Evolutionary conservation across 2,888 invertebrate genomes (phyloP).

Genomic region (Lypha dubia): DNA sequence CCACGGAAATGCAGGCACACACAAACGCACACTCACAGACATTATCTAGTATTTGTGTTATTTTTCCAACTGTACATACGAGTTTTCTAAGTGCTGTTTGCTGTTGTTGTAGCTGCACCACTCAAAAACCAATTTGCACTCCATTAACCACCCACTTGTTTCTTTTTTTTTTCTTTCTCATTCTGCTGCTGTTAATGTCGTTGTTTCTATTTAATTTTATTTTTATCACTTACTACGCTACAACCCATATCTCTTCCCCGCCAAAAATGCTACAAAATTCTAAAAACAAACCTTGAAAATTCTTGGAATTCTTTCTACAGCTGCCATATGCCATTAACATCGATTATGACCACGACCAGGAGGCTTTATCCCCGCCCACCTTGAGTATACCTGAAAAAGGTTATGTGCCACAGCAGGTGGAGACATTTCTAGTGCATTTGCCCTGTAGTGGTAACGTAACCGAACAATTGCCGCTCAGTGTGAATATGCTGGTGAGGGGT

Average conservation of each 20-base stretch:
- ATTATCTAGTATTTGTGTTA: background rate
- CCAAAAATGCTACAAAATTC: background rate
- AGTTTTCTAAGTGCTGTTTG: slow-evolving; percentile 30
- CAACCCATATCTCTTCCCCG: background rate
- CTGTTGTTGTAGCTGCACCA: slow-evolving; percentile 62
- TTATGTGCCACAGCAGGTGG: slow-evolving; percentile 89
- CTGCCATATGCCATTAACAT: slow-evolving; percentile 84
- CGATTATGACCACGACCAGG: slow-evolving; percentile 86
- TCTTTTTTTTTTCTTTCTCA: background rate
- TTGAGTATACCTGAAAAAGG: slow-evolving; percentile 93
- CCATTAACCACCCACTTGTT: slow-evolving; percentile 75
- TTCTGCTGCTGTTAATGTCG: slow-evolving; percentile 18
- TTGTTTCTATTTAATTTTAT: slow-evolving; percentile 38
- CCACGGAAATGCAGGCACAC: slow-evolving; percentile 11
- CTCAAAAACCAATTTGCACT: slow-evolving; percentile 77
- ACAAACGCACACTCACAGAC: background rate
- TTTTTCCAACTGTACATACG: slow-evolving; percentile 21
- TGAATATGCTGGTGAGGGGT: slow-evolving; percentile 91
- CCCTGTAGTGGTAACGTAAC: slow-evolving; percentile 92
- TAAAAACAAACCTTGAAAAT: background rate
- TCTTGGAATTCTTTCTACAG: slow-evolving; percentile 72
- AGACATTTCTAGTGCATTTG: slow-evolving; percentile 90
- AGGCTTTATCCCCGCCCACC: slow-evolving; percentile 90
- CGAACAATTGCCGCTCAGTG: slow-evolving; percentile 91
- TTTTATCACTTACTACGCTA: slow-evolving; percentile 13